A percentile compares a stretch with the other conserved stretches of the same genome.
phyloP scores from a whole-genome alignment of 64 coral and sea anemone species.

The Actinia tenebrosa region DNA sequence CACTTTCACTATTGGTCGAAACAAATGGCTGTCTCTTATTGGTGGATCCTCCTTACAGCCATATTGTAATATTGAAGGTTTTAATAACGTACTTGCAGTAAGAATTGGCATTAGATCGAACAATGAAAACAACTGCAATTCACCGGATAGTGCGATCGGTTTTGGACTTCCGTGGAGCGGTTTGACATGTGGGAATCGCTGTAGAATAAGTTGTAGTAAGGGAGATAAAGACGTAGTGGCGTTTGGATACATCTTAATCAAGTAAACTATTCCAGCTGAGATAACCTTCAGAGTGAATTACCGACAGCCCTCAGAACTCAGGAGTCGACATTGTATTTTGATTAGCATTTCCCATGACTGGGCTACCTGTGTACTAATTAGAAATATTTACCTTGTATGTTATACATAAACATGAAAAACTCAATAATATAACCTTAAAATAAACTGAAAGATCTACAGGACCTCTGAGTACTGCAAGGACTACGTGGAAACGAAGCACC shows the following conservation, averaged over 20 bases:
- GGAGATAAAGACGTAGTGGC: not conserved
- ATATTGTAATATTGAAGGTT: not conserved
- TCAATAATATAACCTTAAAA: too few relatives aligned
- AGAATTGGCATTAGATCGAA: not conserved
- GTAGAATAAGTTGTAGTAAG: not conserved
- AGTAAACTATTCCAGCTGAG: not conserved
- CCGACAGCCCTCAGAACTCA: too few relatives aligned
- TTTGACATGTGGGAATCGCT: not conserved
- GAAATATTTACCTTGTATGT: too few relatives aligned
- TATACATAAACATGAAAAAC: too few relatives aligned
- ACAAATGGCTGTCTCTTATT: conserved; percentile 52
- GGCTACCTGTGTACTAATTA: too few relatives aligned
- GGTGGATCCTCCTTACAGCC: conserved; percentile 22
- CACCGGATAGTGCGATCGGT: not conserved
- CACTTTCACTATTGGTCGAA: not conserved
- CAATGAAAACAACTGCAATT: not conserved
- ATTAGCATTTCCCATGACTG: too few relatives aligned
- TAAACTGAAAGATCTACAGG: too few relatives aligned
- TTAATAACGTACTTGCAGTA: not conserved
- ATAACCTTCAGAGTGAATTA: too few relatives aligned
- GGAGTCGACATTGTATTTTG: too few relatives aligned
- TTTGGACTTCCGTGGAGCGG: not conserved
- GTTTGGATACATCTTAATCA: conserved; percentile 4
- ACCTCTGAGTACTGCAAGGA: too few relatives aligned
- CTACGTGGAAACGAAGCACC: too few relatives aligned